These are phyloP conservation scores for Glaucopsyche alexis DNA, from an alignment of 2,888 invertebrate genomes.

Conservation along the genomic window DNA sequence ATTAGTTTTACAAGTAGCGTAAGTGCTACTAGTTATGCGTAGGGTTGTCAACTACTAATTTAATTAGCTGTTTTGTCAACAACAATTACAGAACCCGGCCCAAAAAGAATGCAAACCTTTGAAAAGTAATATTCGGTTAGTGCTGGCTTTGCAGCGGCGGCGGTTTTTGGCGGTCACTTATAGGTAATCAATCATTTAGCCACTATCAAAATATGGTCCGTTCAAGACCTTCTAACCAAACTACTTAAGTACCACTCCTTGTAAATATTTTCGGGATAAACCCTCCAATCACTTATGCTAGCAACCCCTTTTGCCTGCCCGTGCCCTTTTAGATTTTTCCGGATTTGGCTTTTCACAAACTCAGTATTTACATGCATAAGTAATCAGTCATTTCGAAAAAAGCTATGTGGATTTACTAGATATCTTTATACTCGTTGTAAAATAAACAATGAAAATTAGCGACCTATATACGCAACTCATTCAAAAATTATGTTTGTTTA, in stretches of 20 bases:
- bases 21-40: conserved; percentile 12
- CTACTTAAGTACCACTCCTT: neutral
- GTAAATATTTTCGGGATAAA: neutral
- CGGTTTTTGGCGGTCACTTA: neutral
- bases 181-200: neutral
- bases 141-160: neutral
- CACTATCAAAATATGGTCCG: neutral
- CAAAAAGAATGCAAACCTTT: too few species aligned
- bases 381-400: too few species aligned
- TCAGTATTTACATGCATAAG: neutral
- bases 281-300: neutral
- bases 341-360: neutral
- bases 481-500: too few species aligned
- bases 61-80: too few species aligned
- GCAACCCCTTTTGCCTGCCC: neutral
- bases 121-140: too few species aligned
- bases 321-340: neutral
- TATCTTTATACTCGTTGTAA: too few species aligned
- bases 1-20: conserved; percentile 24
- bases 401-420: too few species aligned
- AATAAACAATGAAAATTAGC: too few species aligned
- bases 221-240: neutral
- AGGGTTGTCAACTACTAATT: conserved; percentile 35
- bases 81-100: too few species aligned
- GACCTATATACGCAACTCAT: too few species aligned